Evolutionary conservation across 2,113 vertebrate genomes (phyloP), one percentile per base, ranked within the genome.

Genomic region (Camarhynchus parvulus): DNA sequence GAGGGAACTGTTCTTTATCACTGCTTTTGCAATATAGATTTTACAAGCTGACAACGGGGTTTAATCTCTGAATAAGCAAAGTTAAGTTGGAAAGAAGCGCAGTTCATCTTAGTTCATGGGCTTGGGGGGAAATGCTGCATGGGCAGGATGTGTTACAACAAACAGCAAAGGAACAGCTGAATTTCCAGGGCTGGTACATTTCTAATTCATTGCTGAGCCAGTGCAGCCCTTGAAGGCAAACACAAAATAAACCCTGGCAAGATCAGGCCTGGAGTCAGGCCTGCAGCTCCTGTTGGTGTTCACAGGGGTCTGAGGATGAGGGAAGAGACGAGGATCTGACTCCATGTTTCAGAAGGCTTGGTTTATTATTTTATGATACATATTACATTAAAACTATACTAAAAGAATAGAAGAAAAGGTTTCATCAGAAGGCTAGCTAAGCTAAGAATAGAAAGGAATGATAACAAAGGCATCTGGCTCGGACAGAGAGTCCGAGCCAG

Each of bases 1-100:
- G 76, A 83, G 22, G 47, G 42, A 73, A 63, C 9, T 14, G 92
- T 80, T 70, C 78, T 83, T 73, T 94, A 75, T 62, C 84, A 39
- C 28, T 52, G 67, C 31, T 76, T 88, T 58, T 28, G 33, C 63
- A 86, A 55, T 72, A 83, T 67, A 91, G 89, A 94, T 91, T 88
- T 93, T 85, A 59, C 27, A 56, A 83, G 50, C 17, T 86, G 85
- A 87, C 90, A 92, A 52, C 4, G 5, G 35, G 50, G 30, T 15
- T 91, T 95, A 93, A 94, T 89, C 89, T 90, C 69, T 21, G 33
- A 87, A 83, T 89, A 84, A 95, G 83, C 69, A 56, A 95, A 95
- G 80, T 84, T 61, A 89, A 87, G 25, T 82, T 95, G 61, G 69
- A 89, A 92, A 78, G 81, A 94, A 73, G 53, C 13, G 61, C 52